A percentile compares a stretch with the other conserved stretches of the same genome.
phyloP scores from a whole-genome alignment of 2,888 invertebrate species.

The Macrophya alboannulata region DNA sequence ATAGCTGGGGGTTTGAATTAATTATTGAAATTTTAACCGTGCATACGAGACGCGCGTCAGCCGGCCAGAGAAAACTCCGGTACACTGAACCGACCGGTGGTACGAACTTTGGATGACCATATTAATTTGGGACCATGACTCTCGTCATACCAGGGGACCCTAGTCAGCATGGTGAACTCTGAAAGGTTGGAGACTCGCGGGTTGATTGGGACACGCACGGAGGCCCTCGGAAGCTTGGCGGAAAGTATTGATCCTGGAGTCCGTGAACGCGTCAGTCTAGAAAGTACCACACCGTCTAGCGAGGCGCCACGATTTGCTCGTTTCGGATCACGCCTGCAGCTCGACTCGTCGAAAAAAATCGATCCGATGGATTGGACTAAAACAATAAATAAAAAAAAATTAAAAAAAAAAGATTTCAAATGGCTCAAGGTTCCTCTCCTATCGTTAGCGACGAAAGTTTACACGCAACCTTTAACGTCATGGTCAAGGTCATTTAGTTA shows the following conservation, averaged over 20 bases:
- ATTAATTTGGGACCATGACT: constrained; percentile 15
- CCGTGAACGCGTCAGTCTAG: constrained; percentile 49
- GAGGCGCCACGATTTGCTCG: constrained; percentile 50
- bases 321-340: constrained; percentile 9
- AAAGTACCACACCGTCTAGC: constrained; percentile 47
- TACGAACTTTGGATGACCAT: not conserved
- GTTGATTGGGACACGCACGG: constrained; percentile 56
- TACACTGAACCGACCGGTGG: not conserved
- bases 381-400: not conserved
- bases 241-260: constrained; percentile 54
- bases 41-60: constrained; percentile 13
- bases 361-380: not conserved
- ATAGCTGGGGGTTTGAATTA: constrained; percentile 13
- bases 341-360: not conserved
- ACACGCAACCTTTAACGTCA: not conserved
- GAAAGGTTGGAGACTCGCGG: constrained; percentile 49
- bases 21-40: constrained; percentile 18
- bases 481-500: constrained; percentile 26
- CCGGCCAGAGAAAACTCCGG: not conserved
- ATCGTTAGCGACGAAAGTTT: not conserved
- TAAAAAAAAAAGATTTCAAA: not conserved
- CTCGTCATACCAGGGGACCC: not conserved
- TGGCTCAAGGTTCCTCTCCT: not conserved
- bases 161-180: constrained; percentile 19
- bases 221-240: constrained; percentile 54